These are phyloP conservation scores for Tachuris rubrigastra DNA, from an alignment of 2,113 vertebrate genomes.

Conservation along the genomic window DNA sequence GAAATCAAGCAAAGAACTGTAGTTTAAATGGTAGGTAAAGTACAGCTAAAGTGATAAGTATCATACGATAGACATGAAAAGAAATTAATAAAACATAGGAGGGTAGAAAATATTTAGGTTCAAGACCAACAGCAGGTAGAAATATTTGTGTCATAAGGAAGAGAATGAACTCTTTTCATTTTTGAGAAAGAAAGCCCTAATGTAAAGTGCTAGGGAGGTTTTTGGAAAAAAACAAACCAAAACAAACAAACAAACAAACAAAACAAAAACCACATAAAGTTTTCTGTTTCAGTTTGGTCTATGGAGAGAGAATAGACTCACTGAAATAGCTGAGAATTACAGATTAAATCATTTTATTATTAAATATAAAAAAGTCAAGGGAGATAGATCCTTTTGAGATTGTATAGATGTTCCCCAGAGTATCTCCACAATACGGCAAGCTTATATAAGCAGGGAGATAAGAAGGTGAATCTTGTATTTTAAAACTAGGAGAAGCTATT, in stretches of 20 bases:
- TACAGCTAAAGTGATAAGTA: conserved; percentile 22
- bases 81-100: conserved; percentile 37
- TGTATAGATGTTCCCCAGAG: background rate
- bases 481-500: background rate
- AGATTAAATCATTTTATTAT: conserved; percentile 26
- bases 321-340: background rate
- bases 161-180: background rate
- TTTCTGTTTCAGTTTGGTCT: background rate
- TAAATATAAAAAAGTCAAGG: conserved; percentile 8
- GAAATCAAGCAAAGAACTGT: conserved; percentile 56
- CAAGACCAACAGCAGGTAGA: background rate
- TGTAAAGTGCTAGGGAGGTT: background rate
- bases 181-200: background rate
- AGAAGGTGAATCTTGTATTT: background rate
- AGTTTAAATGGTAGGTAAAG: conserved; percentile 57
- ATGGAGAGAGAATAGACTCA: background rate
- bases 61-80: background rate
- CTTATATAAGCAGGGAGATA: background rate
- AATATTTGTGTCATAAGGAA: background rate
- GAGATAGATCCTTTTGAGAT: background rate
- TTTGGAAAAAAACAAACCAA: background rate
- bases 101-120: background rate
- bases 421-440: background rate
- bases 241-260: too few relatives aligned
- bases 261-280: too few relatives aligned